Evolutionary conservation across 2,797 vertebrate species (phyloP), one percentile per base, ranked within the genome.

Genomic region (Serranus cabrilla): DNA sequence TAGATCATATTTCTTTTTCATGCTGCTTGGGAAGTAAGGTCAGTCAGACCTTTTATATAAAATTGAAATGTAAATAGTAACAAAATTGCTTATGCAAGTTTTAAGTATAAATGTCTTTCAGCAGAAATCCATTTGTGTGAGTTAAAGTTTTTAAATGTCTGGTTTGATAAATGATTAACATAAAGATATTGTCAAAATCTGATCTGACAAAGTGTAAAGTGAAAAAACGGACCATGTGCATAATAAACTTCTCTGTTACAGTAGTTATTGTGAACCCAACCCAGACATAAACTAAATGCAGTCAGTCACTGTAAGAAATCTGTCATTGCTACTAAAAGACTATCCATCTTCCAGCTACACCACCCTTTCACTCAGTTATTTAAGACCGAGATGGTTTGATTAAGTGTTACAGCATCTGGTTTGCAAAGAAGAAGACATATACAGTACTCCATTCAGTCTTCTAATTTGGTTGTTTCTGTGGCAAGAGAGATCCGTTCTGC

Each of bases 251-350:
- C 62, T 61, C 12, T 42, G 14, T 75, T 47, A 49, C 17, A 77
- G 20, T 7, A 25, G 25, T 62, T 25, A 20, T 59, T 43, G 17
- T 40, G n/a, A 34, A 20, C 12, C 20, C 5, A 27, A 7, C 20
- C 56, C 18, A 67, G 60, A 76, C 72, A 75, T 54, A 69, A 81
- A 76, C 25, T n/a, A 49, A 72, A 49, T 69, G 60, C 55, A 75
- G 46, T 43, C 46, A 57, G 39, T 75, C 52, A 51, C 18, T 69
- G 25, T 42, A 54, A 43, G 34, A 70, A 34, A 68, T 61, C 34
- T 63, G 46, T 71, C 47, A 49, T 52, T 77, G 23, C 49, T 64
- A 1, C 64, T 37, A 40, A 68, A 64, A 61, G 34, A 57, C 25
- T n/a, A 46, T 69, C 46, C 9, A 21, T 77, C 12, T 73, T 18